Percentiles rank a stretch among this genome's conserved stretches.
Conservation (phyloP, 2,113 vertebrate genomes). For the Bubo blakistoni region DNA sequence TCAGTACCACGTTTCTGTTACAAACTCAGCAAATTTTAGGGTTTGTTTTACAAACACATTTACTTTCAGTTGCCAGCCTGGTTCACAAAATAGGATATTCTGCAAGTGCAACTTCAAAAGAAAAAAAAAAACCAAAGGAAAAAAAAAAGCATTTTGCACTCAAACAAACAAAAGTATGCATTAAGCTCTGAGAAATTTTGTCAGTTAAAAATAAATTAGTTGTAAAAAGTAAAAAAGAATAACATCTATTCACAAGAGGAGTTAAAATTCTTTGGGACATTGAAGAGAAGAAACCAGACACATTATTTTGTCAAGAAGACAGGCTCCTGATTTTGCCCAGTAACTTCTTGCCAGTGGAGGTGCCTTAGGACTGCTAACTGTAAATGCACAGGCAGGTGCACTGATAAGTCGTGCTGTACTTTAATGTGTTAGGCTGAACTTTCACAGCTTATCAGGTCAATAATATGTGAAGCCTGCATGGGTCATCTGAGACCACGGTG, state of each 20-base stretch:
- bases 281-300: neutral
- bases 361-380: neutral
- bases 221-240: neutral
- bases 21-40: neutral
- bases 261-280: neutral
- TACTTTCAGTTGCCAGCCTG: neutral
- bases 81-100: neutral
- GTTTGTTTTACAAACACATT: neutral
- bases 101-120: neutral
- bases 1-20: neutral
- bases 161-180: neutral
- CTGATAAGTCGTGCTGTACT: neutral
- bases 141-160: neutral
- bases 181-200: neutral
- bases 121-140: neutral
- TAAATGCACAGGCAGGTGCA: neutral
- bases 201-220: neutral
- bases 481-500: neutral
- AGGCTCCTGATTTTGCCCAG: neutral
- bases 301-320: neutral
- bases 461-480: neutral
- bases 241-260: neutral
- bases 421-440: neutral
- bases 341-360: neutral
- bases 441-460: neutral